phyloP scores from a whole-genome alignment of 1,140 invertebrate genomes.

The Drosophila pallidifrons region DNA sequence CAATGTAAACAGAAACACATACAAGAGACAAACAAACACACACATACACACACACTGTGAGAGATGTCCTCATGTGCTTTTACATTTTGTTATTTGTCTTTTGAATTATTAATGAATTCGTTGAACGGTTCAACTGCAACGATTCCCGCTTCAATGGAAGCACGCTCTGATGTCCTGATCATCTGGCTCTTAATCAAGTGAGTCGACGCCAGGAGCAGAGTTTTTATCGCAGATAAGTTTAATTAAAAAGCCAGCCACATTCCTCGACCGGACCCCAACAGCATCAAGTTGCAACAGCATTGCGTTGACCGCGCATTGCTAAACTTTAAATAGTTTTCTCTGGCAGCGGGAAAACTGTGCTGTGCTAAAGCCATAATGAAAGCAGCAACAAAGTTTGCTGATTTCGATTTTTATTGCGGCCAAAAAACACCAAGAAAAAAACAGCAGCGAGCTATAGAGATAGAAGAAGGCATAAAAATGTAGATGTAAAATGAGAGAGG shows the following conservation, averaged over 20 bases:
- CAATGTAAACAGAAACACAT: conserved; percentile 44
- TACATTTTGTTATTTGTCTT: conserved; percentile 63
- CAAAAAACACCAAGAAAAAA: conserved; percentile 30
- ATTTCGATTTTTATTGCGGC: conserved; percentile 78
- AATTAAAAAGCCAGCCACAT: conserved; percentile 65
- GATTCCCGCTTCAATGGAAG: background rate
- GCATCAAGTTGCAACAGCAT: background rate
- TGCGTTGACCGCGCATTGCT: conserved; percentile 27
- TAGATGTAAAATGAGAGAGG: conserved; percentile 9
- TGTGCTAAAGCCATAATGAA: background rate
- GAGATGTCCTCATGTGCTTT: conserved; percentile 16
- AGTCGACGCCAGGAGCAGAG: conserved; percentile 7
- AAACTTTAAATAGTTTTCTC: conserved; percentile 61
- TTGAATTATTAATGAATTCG: conserved; percentile 65
- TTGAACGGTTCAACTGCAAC: conserved; percentile 44
- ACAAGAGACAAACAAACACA: conserved; percentile 29
- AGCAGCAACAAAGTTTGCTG: conserved; percentile 65
- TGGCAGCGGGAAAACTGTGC: background rate
- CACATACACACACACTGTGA: background rate
- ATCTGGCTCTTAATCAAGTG: conserved; percentile 69
- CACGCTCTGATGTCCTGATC: conserved; percentile 28
- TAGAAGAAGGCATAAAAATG: background rate
- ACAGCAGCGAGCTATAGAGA: conserved; percentile 12
- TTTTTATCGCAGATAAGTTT: conserved; percentile 62
- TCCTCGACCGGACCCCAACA: conserved; percentile 12